Evolutionary conservation across 2,113 vertebrate species (phyloP).

Genomic region (Xiphophorus maculatus): DNA sequence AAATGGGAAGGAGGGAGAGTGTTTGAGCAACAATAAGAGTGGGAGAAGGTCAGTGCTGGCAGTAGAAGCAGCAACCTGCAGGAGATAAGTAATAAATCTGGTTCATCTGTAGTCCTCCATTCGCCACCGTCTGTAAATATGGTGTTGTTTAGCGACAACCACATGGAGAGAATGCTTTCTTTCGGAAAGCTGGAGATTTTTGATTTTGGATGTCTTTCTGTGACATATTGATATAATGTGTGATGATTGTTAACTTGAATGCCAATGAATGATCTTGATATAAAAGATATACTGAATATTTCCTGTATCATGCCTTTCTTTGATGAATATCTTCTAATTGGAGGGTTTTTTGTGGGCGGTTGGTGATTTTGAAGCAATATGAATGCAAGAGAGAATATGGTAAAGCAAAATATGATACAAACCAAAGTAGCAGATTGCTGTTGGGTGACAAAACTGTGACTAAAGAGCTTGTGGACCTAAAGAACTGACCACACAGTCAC

Average conservation of each 20-base stretch:
- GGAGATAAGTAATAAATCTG: constrained; percentile 48
- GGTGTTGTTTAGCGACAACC: constrained; percentile 53
- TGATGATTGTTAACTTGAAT: constrained; percentile 63
- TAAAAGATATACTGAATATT: constrained; percentile 58
- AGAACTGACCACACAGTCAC: constrained; percentile 25
- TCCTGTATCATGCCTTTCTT: constrained; percentile 54
- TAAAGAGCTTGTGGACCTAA: constrained; percentile 1
- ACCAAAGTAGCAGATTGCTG: constrained; percentile 29
- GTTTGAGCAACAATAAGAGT: constrained; percentile 55
- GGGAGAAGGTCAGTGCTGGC: constrained; percentile 42
- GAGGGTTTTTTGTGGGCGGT: not conserved
- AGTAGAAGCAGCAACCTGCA: constrained; percentile 55
- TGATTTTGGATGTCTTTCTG: constrained; percentile 72
- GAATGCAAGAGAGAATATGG: not conserved
- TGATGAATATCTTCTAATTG: constrained; percentile 3
- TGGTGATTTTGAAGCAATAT: not conserved
- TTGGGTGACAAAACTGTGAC: constrained; percentile 23
- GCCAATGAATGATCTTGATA: constrained; percentile 67
- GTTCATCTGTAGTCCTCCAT: constrained; percentile 24
- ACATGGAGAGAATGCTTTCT: constrained; percentile 66
- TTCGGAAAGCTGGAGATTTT: constrained; percentile 62
- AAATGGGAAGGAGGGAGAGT: not conserved
- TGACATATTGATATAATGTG: constrained; percentile 70
- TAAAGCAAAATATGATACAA: not conserved
- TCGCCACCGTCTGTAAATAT: constrained; percentile 53